Percentiles rank a stretch among this genome's conserved stretches.
Evolutionary conservation across 2,888 invertebrate genomes (phyloP).

Genomic region (Athalia cordata): DNA sequence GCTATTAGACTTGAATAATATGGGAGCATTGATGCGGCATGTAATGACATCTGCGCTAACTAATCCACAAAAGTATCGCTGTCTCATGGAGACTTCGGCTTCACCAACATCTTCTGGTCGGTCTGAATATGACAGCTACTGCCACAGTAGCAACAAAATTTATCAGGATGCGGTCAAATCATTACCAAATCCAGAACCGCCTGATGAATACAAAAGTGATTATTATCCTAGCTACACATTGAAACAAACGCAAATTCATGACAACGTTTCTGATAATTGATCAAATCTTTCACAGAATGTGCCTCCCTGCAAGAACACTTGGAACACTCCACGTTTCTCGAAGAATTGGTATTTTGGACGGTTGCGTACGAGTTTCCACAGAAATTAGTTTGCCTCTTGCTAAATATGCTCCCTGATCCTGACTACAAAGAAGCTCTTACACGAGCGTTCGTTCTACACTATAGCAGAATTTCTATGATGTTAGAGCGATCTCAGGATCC

Average conservation of each 20-base stretch:
- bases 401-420: conserved; percentile 96
- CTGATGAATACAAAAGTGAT: conserved; percentile 82
- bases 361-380: conserved; percentile 98
- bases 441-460: conserved; percentile 96
- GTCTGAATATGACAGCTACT: conserved; percentile 83
- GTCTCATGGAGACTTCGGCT: conserved; percentile 67
- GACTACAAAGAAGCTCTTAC: conserved; percentile 97
- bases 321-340: conserved; percentile 89
- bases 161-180: conserved; percentile 89
- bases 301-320: conserved; percentile 87
- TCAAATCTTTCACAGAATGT: conserved; percentile 74
- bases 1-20: conserved; percentile 94
- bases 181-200: conserved; percentile 84
- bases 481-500: conserved; percentile 90
- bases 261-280: background rate
- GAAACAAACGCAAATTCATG: background rate
- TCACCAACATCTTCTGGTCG: conserved; percentile 64
- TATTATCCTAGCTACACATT: background rate
- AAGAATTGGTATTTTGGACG: conserved; percentile 98
- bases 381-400: conserved; percentile 93
- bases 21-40: conserved; percentile 96
- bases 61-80: conserved; percentile 80
- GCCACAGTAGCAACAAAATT: conserved; percentile 83
- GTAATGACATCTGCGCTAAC: conserved; percentile 95
- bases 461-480: conserved; percentile 94